phyloP scores from a whole-genome alignment of 1,140 invertebrate genomes.

The Chironomus striatipennis region DNA sequence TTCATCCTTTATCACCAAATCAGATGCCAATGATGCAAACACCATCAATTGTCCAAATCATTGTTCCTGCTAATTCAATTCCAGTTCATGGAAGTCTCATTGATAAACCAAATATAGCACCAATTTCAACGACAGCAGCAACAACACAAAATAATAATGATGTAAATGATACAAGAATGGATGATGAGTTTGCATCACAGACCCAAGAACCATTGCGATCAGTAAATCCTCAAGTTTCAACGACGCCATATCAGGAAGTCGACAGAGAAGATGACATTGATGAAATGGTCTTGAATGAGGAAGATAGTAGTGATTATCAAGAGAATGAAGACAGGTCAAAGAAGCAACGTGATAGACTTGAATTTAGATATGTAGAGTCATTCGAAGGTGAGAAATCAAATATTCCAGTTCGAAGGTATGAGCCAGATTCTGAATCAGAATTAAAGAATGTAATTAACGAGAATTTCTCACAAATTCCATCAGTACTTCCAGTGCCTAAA shows the following conservation, averaged over 20 bases:
- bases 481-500: not conserved
- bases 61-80: slow-evolving; percentile 31
- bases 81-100: not conserved
- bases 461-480: slow-evolving; percentile 4
- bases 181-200: not conserved
- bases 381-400: not conserved
- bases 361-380: not conserved
- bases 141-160: not conserved
- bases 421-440: not conserved
- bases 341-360: not conserved
- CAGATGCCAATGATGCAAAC: slow-evolving; percentile 36
- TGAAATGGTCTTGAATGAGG: slow-evolving; percentile 2
- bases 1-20: slow-evolving; percentile 30
- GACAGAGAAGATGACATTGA: not conserved
- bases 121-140: not conserved
- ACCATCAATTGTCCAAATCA: slow-evolving; percentile 30
- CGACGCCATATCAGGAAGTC: not conserved
- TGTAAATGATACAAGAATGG: not conserved
- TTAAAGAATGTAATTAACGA: slow-evolving; percentile 7
- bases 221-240: not conserved
- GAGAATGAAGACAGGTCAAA: not conserved
- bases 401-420: not conserved
- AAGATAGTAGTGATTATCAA: not conserved
- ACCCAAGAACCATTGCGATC: not conserved
- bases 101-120: not conserved